These are phyloP conservation scores for Calliphora vicina DNA, from an alignment of 1,140 invertebrate genomes.

Conservation along the genomic window DNA sequence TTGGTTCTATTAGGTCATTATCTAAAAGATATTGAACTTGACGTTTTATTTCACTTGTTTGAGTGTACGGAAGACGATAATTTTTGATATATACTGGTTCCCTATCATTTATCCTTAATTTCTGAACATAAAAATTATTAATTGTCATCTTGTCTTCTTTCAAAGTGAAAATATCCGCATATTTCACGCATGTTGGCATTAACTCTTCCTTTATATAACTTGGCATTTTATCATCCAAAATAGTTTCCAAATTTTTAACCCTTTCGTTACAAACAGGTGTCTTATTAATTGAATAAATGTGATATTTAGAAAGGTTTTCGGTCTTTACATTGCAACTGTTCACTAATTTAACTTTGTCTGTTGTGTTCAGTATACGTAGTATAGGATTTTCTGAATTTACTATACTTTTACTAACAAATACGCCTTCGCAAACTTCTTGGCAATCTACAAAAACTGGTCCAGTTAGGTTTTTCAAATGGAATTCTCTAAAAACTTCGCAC, in stretches of 20 bases:
- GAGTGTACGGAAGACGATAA: slow-evolving; percentile 42
- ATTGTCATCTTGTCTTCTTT: not conserved
- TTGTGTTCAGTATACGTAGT: not conserved
- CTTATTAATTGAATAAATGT: not conserved
- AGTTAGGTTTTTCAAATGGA: not conserved
- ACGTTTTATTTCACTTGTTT: slow-evolving; percentile 42
- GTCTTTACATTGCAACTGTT: no score
- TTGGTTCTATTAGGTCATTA: slow-evolving; percentile 42
- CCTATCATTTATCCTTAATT: slow-evolving; percentile 5
- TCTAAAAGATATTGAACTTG: slow-evolving; percentile 44
- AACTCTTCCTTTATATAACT: not conserved
- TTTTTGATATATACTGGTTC: slow-evolving; percentile 38
- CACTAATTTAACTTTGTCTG: no score
- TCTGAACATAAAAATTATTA: slow-evolving; percentile 38
- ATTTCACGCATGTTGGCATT: not conserved
- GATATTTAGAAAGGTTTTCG: no score
- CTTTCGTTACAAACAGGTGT: no score
- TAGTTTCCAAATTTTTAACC: not conserved
- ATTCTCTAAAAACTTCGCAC: not conserved
- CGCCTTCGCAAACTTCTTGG: not conserved
- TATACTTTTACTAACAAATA: not conserved
- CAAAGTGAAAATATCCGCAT: not conserved
- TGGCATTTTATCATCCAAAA: not conserved
- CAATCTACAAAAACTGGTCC: not conserved
- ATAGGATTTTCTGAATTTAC: not conserved